Base-by-base conservation (phyloP, 2,797 vertebrate genomes). In the Oceanodroma leucorhoa region DNA sequence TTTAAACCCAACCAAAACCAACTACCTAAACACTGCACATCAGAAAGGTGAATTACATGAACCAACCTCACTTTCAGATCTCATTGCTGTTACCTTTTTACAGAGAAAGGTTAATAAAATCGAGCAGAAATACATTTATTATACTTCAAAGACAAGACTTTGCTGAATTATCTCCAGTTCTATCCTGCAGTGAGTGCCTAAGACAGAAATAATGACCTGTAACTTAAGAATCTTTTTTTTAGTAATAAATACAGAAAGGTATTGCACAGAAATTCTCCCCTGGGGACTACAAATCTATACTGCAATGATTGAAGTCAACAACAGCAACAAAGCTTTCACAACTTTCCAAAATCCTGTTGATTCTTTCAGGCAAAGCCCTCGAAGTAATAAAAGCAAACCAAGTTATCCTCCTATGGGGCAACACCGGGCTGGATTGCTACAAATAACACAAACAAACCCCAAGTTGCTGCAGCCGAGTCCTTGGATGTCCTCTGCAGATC, bases 171-270 rank as follows among this genome's bases (percentile, higher is more conserved):
- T 76, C 60, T 93, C 73, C 66, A 53, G 45, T 66, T 91, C 40
- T 64, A 83, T 73, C 83, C 73, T 84, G 79, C 60, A 79, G 50
- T 38, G 36, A 67, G 83, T 60, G 48, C n/a, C 70, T 32, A 62
- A 64, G 77, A 76, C 51, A 83, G 64, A 90, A 93, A 89, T 93
- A 91, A 96, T 79, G 93, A 93, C 87, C 71, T 87, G 57, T 18
- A 95, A 85, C 89, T 83, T 89, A 41, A 57, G 66, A 83, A 46
- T 32, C 10, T 57, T 34, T 61, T 61, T 46, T 80, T 81, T 19
- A 41, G 50, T 51, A 87, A 90, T 76, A 93, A 90, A 90, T 54
- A 81, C 53, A 38, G 34, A 75, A 82, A 94, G 65, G 80, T 82
- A 94, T 12, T 84, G 73, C 77, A 70, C 43, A 77, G 46, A 89